phyloP scores from a whole-genome alignment of 2,113 vertebrate species.

The Hystrix brachyura region DNA sequence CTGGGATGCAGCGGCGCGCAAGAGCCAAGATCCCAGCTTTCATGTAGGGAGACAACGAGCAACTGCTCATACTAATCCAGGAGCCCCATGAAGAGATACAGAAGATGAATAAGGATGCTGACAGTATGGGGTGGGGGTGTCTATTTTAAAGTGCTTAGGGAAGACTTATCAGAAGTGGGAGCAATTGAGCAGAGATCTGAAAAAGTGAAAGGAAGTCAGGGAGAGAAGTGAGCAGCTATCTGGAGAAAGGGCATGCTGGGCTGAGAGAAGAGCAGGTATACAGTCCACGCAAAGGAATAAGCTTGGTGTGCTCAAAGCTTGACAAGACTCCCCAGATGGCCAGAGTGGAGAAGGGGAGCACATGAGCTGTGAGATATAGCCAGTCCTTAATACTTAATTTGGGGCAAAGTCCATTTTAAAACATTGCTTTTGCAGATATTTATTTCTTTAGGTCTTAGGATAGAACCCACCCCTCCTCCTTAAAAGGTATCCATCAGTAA shows the following conservation, averaged over 20 bases:
- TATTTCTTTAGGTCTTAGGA: not conserved
- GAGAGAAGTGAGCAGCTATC: not conserved
- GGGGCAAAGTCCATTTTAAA: constrained; percentile 22
- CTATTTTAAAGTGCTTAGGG: not conserved
- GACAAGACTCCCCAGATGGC: not conserved
- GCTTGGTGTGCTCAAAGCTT: not conserved
- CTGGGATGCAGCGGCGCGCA: not conserved
- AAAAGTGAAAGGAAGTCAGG: not conserved
- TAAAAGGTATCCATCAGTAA: not conserved
- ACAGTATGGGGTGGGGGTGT: not conserved
- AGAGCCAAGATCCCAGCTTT: not conserved
- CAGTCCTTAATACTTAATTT: not conserved
- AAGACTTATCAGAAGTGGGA: not conserved
- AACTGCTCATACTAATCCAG: not conserved
- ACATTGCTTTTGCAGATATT: not conserved
- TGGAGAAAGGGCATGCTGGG: not conserved
- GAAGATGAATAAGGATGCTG: not conserved
- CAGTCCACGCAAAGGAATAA: not conserved
- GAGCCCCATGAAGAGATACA: not conserved
- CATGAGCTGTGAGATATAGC: not conserved
- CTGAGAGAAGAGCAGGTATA: not conserved
- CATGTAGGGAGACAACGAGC: not conserved
- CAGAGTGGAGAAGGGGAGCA: not conserved
- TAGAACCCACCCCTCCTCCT: not conserved
- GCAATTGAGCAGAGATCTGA: not conserved